Conservation (phyloP, 2,113 vertebrate species). For the Atherinomorus stipes region DNA sequence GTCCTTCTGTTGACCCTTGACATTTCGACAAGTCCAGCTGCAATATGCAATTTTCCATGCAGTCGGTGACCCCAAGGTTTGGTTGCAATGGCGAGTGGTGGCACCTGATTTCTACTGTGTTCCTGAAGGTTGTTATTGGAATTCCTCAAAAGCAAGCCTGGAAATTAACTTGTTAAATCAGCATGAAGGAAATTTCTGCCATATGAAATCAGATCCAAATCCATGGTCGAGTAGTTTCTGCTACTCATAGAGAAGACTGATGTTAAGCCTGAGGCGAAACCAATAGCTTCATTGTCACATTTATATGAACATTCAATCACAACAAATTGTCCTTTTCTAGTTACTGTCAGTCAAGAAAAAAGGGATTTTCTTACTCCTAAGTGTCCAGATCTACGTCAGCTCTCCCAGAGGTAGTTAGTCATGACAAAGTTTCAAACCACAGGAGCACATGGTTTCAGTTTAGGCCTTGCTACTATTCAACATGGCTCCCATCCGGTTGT, state of each 20-base stretch:
- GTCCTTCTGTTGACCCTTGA: slow-evolving; percentile 65
- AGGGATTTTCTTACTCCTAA: slow-evolving; percentile 33
- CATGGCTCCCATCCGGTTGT: slow-evolving; percentile 60
- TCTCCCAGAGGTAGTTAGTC: slow-evolving; percentile 76
- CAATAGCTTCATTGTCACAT: slow-evolving; percentile 46
- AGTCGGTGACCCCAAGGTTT: slow-evolving; percentile 45
- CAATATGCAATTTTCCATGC: slow-evolving; percentile 64
- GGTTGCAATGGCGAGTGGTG: slow-evolving; percentile 53
- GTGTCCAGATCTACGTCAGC: slow-evolving; percentile 44
- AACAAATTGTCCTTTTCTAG: slow-evolving; percentile 67
- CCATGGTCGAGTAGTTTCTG: slow-evolving; percentile 9
- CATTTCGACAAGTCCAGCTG: slow-evolving; percentile 70
- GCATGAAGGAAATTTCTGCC: slow-evolving; percentile 36
- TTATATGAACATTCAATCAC: slow-evolving; percentile 64
- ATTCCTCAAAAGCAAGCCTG: slow-evolving; percentile 32
- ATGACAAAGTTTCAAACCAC: slow-evolving; percentile 70
- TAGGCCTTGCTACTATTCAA: slow-evolving; percentile 75
- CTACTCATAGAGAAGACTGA: slow-evolving; percentile 14
- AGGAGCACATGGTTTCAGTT: slow-evolving; percentile 81
- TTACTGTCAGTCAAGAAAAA: slow-evolving; percentile 68
- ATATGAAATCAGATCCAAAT: slow-evolving; percentile 46
- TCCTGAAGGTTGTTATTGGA: slow-evolving; percentile 53
- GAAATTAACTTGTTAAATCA: slow-evolving; percentile 38
- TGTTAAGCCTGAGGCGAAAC: slow-evolving; percentile 44
- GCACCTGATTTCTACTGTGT: slow-evolving; percentile 55